These are phyloP conservation scores for Lynx canadensis DNA, from an alignment of 2,113 vertebrate species.

Conservation along the genomic window DNA sequence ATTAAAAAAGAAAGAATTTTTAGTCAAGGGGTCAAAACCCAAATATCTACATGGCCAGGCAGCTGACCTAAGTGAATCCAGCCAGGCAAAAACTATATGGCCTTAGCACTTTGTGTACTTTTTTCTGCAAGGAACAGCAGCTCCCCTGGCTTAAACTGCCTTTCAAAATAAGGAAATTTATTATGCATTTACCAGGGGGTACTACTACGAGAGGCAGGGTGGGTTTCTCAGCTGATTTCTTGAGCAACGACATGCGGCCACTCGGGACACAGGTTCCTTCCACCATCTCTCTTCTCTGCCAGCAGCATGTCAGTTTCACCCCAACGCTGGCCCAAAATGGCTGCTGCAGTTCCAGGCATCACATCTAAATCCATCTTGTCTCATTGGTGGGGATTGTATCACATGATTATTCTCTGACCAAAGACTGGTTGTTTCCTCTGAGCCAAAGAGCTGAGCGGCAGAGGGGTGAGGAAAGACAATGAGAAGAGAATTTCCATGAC, in stretches of 20 bases:
- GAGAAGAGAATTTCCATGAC: not conserved
- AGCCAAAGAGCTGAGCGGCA: not conserved
- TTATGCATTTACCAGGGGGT: not conserved
- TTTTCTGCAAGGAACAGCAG: not conserved
- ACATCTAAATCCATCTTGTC: not conserved
- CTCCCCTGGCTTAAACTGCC: not conserved
- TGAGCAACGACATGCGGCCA: not conserved
- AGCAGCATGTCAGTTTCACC: not conserved
- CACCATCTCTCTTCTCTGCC: not conserved
- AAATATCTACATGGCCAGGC: not conserved
- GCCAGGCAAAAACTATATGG: not conserved
- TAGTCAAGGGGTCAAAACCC: not conserved
- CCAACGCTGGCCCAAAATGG: not conserved
- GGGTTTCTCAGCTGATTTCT: not conserved
- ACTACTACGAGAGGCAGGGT: not conserved
- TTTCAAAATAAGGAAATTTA: not conserved
- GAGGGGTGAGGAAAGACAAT: not conserved
- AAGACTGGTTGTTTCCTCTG: not conserved
- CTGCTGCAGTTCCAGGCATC: not conserved
- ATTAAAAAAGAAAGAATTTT: not conserved
- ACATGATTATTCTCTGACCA: not conserved
- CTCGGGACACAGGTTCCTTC: not conserved
- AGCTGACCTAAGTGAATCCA: not conserved
- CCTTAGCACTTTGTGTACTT: not conserved
- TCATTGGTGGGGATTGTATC: not conserved